These are phyloP conservation scores for Acleris holmiana DNA, from an alignment of 2,888 invertebrate genomes.

Conservation along the genomic window DNA sequence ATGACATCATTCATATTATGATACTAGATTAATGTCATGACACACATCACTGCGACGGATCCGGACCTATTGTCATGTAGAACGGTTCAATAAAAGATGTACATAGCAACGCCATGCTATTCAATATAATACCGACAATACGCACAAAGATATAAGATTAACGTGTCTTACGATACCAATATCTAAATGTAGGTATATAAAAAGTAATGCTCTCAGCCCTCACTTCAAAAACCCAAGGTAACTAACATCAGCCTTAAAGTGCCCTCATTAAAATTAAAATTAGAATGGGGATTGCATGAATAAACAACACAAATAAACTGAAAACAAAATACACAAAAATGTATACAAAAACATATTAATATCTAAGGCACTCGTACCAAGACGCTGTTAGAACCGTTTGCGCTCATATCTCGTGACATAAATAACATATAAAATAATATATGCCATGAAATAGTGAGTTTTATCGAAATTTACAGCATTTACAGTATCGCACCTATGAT, in stretches of 20 bases:
- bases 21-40: slow-evolving; percentile 22
- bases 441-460: slow-evolving; percentile 29
- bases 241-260: slow-evolving; percentile 2
- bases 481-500: slow-evolving; percentile 78
- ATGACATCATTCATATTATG: slow-evolving; percentile 9
- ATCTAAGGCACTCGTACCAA: slow-evolving; percentile 81
- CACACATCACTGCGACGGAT: slow-evolving; percentile 21
- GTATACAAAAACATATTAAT: slow-evolving; percentile 58
- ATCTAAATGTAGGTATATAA: slow-evolving; percentile 3
- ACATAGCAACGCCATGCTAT: neutral
- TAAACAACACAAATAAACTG: slow-evolving; percentile 45
- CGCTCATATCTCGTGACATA: slow-evolving; percentile 26
- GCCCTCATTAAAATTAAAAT: slow-evolving; percentile 21
- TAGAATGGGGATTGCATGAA: slow-evolving; percentile 32
- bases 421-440: neutral
- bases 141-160: neutral
- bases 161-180: neutral
- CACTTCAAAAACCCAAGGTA: slow-evolving; percentile 3
- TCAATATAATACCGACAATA: neutral
- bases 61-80: slow-evolving; percentile 19
- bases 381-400: slow-evolving; percentile 78
- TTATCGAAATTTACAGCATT: slow-evolving; percentile 66
- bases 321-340: slow-evolving; percentile 55
- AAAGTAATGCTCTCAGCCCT: neutral
- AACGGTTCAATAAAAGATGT: slow-evolving; percentile 2